These are phyloP conservation scores for Drosophila insularis DNA, from an alignment of 1,140 invertebrate genomes.

Conservation along the genomic window DNA sequence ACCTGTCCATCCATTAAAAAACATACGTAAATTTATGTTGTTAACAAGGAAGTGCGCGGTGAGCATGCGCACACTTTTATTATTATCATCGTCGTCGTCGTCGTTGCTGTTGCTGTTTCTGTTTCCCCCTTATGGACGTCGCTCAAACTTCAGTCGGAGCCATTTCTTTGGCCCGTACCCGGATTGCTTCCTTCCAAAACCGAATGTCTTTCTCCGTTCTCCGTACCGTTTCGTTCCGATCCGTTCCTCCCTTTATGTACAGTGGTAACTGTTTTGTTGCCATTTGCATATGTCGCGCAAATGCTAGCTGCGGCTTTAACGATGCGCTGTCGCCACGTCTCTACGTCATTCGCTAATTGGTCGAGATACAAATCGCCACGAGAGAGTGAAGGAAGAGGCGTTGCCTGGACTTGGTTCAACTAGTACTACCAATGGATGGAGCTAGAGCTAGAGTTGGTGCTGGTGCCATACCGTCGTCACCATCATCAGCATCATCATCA, in stretches of 20 bases:
- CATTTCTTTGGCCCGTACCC: constrained; percentile 48
- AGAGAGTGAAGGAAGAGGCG: constrained; percentile 61
- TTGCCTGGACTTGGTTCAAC: constrained; percentile 35
- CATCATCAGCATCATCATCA: constrained; percentile 15
- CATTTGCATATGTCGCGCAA: constrained; percentile 70
- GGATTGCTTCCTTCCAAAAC: constrained; percentile 1
- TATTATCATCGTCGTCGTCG: constrained; percentile 59
- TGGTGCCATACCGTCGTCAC: constrained; percentile 28
- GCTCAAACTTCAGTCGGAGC: constrained; percentile 52
- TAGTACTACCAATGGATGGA: constrained; percentile 1
- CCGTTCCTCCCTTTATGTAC: not conserved
- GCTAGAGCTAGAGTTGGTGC: not conserved
- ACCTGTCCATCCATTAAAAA: constrained; percentile 76
- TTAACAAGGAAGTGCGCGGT: constrained; percentile 76
- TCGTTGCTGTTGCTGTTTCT: constrained; percentile 18
- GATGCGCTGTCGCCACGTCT: constrained; percentile 66
- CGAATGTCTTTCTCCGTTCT: not conserved
- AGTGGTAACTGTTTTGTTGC: constrained; percentile 41
- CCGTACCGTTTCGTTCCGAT: not conserved
- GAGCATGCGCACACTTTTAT: constrained; percentile 77
- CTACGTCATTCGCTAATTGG: constrained; percentile 79
- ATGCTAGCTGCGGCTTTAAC: constrained; percentile 61
- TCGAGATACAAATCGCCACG: constrained; percentile 65
- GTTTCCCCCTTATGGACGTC: constrained; percentile 23
- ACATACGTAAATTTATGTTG: constrained; percentile 80